Evolutionary conservation across 2,797 vertebrate genomes (phyloP).

Genomic region (Takifugu rubripes): DNA sequence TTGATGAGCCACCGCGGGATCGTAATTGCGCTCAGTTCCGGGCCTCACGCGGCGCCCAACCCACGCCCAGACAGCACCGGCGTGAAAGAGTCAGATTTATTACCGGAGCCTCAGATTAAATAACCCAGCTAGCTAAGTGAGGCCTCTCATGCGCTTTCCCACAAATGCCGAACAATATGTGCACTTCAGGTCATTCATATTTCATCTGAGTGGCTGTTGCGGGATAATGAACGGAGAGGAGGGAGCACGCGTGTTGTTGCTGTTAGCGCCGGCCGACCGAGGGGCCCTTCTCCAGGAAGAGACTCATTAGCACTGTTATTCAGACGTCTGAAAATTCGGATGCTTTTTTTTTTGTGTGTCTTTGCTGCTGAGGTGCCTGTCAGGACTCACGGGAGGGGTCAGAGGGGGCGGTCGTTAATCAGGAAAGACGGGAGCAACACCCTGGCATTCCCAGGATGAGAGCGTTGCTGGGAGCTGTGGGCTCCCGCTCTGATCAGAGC

Average conservation of each 20-base stretch:
- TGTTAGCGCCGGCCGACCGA: constrained; percentile 3
- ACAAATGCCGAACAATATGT: constrained; percentile 43
- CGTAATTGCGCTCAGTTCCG: constrained; percentile 28
- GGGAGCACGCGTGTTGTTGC: background rate
- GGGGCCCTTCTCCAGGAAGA: constrained; percentile 3
- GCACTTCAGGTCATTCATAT: constrained; percentile 59
- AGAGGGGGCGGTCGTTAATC: constrained; percentile 67
- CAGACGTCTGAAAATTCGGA: background rate
- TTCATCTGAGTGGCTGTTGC: constrained; percentile 43
- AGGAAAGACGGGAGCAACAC: constrained; percentile 61
- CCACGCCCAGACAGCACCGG: constrained; percentile 19
- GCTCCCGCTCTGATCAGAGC: constrained; percentile 59
- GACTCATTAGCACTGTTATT: constrained; percentile 36
- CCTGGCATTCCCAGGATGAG: constrained; percentile 44
- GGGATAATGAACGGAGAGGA: constrained; percentile 40
- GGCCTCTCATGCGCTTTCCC: constrained; percentile 26
- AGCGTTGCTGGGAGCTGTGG: constrained; percentile 37
- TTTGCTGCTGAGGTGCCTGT: constrained; percentile 38
- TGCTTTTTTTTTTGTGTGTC: constrained; percentile 19
- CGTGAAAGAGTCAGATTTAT: constrained; percentile 47
- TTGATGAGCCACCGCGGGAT: constrained; percentile 15
- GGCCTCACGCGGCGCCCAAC: constrained; percentile 14
- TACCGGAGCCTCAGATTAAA: constrained; percentile 49
- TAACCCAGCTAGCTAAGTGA: constrained; percentile 14
- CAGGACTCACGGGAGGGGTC: constrained; percentile 61